These are phyloP conservation scores for Drosophila mayri DNA, from an alignment of 1,140 invertebrate species.

Conservation along the genomic window DNA sequence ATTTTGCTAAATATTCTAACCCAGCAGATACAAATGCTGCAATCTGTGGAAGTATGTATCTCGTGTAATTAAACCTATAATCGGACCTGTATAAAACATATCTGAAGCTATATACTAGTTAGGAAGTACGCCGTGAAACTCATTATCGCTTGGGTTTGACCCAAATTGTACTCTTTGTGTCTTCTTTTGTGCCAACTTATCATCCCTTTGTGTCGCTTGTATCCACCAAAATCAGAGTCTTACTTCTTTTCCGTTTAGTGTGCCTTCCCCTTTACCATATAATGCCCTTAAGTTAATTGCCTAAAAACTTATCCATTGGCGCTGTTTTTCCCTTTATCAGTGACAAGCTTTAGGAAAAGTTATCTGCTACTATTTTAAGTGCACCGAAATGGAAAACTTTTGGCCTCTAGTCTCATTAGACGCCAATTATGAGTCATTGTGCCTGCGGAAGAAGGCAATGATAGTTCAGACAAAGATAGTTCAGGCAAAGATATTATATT, in stretches of 20 bases:
- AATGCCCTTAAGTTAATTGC: conserved; percentile 75
- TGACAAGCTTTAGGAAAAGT: conserved; percentile 53
- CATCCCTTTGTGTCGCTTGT: conserved; percentile 33
- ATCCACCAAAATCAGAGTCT: not conserved
- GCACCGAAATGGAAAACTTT: conserved; percentile 31
- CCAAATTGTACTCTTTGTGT: conserved; percentile 60
- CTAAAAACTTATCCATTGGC: conserved; percentile 59
- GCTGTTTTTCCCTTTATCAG: conserved; percentile 60
- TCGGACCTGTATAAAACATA: conserved; percentile 11
- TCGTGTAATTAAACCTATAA: not conserved
- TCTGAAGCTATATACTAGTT: conserved; percentile 42
- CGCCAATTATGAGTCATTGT: conserved; percentile 55
- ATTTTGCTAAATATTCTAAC: not conserved
- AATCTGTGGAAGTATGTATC: not conserved
- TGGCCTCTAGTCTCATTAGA: conserved; percentile 52
- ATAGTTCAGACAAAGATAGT: conserved; percentile 58
- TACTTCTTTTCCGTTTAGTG: not conserved
- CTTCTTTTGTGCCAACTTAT: conserved; percentile 56
- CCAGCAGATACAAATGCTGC: not conserved
- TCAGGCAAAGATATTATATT: not conserved
- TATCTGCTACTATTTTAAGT: conserved; percentile 1
- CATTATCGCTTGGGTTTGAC: conserved; percentile 75
- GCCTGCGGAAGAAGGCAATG: not conserved
- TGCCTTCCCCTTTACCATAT: conserved; percentile 63
- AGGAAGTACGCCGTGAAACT: conserved; percentile 51